Evolutionary conservation across 2,797 vertebrate species (phyloP).

Genomic region (Petrocephalus schoutedeni): DNA sequence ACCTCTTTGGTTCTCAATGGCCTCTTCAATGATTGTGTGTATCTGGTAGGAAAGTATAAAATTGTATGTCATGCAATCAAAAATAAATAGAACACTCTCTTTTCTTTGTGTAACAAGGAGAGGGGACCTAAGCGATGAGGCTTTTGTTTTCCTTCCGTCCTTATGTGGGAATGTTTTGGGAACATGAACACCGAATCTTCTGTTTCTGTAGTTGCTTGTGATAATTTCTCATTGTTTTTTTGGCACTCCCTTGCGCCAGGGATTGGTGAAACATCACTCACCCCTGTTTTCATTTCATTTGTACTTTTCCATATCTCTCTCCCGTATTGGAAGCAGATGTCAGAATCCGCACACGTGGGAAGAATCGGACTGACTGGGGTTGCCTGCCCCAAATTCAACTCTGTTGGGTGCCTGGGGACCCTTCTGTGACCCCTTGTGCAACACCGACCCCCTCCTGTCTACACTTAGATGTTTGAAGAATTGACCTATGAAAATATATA

Average conservation of each 20-base stretch:
- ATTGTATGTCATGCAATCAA: not conserved
- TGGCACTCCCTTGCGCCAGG: not conserved
- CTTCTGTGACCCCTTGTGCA: not conserved
- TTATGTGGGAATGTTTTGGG: not conserved
- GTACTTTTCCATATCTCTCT: slow-evolving; percentile 15
- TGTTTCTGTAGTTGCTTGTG: not conserved
- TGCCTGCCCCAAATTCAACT: not conserved
- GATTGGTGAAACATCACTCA: slow-evolving; percentile 8
- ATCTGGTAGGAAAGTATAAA: not conserved
- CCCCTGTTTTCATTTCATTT: slow-evolving; percentile 1
- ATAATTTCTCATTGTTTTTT: not conserved
- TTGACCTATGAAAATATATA: slow-evolving; percentile 1
- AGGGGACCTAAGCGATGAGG: not conserved
- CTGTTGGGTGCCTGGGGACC: not conserved
- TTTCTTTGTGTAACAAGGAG: not conserved
- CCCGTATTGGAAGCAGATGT: slow-evolving; percentile 13
- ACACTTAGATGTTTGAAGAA: not conserved
- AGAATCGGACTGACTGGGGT: not conserved
- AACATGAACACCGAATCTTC: not conserved
- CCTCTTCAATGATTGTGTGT: not conserved
- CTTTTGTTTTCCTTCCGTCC: not conserved
- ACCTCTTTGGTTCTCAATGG: not conserved
- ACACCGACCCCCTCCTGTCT: not conserved
- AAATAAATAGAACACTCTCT: not conserved
- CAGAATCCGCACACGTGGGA: not conserved